Conservation (phyloP, 2,113 vertebrate genomes). For the Dunckerocampus dactyliophorus region DNA sequence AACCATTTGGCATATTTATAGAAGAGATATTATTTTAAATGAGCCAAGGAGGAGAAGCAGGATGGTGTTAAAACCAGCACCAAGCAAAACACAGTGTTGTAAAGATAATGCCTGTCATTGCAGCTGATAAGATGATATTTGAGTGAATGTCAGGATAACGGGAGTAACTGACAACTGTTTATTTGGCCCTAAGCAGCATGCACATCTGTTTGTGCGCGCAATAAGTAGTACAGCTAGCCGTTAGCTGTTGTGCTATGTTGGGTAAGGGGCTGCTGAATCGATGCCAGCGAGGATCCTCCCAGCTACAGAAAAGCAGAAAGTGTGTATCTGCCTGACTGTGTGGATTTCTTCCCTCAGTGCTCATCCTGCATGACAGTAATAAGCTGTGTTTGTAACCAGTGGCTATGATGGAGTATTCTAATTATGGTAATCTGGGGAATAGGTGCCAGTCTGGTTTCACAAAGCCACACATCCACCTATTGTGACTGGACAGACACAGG, state of each 20-base stretch:
- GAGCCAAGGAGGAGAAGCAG: not conserved
- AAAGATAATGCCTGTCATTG: not conserved
- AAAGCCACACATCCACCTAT: constrained; percentile 37
- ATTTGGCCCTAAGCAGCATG: constrained; percentile 4
- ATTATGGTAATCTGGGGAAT: constrained; percentile 57
- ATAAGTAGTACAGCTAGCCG: not conserved
- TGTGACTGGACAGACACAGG: constrained; percentile 18
- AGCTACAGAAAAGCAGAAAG: not conserved
- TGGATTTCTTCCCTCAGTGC: constrained; percentile 27
- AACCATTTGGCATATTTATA: constrained; percentile 7
- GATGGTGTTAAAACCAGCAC: not conserved
- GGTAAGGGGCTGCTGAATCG: not conserved
- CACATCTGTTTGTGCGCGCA: constrained; percentile 5
- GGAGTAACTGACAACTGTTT: constrained; percentile 7
- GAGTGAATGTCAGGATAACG: constrained; percentile 12
- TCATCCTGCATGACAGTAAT: constrained; percentile 56
- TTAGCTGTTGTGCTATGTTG: not conserved
- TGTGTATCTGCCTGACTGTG: not conserved
- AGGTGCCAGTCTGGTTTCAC: constrained; percentile 53
- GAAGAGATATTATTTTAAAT: constrained; percentile 13
- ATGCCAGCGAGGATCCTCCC: not conserved
- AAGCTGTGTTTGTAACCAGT: constrained; percentile 61
- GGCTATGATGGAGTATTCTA: constrained; percentile 56
- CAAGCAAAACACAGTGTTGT: not conserved
- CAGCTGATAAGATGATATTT: constrained; percentile 6